Evolutionary conservation across 2,888 invertebrate species (phyloP).

Genomic region (Campoplex nolae): DNA sequence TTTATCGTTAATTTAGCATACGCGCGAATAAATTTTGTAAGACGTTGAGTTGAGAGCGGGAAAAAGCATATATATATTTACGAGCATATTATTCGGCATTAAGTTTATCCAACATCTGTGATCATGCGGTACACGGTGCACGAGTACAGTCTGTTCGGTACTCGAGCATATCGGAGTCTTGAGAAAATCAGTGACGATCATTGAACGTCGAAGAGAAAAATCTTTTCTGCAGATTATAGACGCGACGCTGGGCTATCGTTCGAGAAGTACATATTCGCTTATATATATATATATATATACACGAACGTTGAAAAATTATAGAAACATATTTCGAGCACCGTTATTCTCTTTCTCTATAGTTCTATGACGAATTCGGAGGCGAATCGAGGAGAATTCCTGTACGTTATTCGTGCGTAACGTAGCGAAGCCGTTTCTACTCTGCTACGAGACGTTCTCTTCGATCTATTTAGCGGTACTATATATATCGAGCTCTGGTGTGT

Average conservation of each 20-base stretch:
- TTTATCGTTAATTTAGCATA: conserved; percentile 48
- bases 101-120: conserved; percentile 49
- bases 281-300: no score
- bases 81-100: background rate
- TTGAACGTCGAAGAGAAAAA: background rate
- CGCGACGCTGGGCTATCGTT: background rate
- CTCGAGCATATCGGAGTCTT: background rate
- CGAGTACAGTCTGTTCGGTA: background rate
- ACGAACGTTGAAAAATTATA: background rate
- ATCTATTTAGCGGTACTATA: conserved; percentile 45
- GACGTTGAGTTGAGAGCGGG: background rate
- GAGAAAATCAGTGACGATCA: background rate
- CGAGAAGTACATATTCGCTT: background rate
- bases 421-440: conserved; percentile 6
- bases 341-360: conserved; percentile 29
- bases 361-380: conserved; percentile 30
- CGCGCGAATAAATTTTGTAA: conserved; percentile 14
- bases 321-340: conserved; percentile 42
- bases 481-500: background rate
- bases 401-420: conserved; percentile 56
- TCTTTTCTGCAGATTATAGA: background rate
- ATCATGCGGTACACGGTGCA: background rate
- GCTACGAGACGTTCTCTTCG: background rate
- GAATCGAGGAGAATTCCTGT: conserved; percentile 57
- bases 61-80: background rate